These are phyloP conservation scores for Drosophila mojavensis DNA, from an alignment of 1,140 invertebrate genomes.

Conservation along the genomic window DNA sequence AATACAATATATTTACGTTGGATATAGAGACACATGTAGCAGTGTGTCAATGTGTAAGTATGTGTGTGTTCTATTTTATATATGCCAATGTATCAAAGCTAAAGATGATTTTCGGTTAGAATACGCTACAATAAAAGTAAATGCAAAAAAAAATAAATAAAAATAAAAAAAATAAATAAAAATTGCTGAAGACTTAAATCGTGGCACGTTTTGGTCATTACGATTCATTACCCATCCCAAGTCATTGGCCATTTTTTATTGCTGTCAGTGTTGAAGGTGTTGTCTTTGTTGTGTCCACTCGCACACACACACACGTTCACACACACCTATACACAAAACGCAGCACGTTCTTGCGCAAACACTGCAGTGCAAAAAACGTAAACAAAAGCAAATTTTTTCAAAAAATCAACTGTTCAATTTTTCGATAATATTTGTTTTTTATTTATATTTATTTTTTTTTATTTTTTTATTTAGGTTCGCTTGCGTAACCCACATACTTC, in stretches of 20 bases:
- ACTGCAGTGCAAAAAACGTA: conserved; percentile 16
- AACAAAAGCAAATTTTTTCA: conserved; percentile 30
- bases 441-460: neutral
- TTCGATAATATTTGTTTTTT: neutral
- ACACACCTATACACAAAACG: conserved; percentile 4
- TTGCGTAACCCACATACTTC: conserved; percentile 39
- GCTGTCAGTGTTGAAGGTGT: conserved; percentile 5
- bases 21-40: conserved; percentile 15
- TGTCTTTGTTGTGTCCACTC: conserved; percentile 33
- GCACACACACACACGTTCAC: neutral
- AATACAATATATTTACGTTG: conserved; percentile 45
- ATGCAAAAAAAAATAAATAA: conserved; percentile 36
- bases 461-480: conserved; percentile 24
- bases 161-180: conserved; percentile 30
- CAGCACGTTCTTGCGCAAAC: conserved; percentile 53
- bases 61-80: conserved; percentile 73
- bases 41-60: conserved; percentile 35
- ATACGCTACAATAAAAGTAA: conserved; percentile 1
- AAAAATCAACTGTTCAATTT: conserved; percentile 37
- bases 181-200: conserved; percentile 47
- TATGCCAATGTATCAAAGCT: conserved; percentile 40
- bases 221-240: conserved; percentile 57
- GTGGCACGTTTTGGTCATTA: conserved; percentile 78
- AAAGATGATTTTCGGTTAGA: conserved; percentile 23
- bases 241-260: conserved; percentile 33